phyloP scores from a whole-genome alignment of 2,113 vertebrate genomes.

The Tapirus terrestris region DNA sequence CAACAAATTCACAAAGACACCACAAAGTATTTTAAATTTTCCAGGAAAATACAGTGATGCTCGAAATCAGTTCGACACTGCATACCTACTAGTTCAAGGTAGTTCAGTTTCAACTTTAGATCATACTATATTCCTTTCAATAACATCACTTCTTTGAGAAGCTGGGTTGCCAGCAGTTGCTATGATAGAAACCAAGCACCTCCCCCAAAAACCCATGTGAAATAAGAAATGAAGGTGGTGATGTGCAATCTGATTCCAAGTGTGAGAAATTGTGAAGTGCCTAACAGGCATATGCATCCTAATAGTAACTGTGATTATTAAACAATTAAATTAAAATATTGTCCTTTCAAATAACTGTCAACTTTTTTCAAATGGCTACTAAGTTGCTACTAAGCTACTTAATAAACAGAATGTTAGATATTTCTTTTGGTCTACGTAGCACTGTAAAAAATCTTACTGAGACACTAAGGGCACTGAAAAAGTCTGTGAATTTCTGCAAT shows the following conservation, averaged over 20 bases:
- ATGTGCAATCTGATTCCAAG: background rate
- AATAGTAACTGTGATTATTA: background rate
- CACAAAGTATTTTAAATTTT: background rate
- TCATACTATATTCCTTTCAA: background rate
- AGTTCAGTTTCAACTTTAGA: conserved; percentile 8
- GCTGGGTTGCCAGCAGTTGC: background rate
- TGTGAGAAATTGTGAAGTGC: background rate
- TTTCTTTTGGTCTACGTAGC: background rate
- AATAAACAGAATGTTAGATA: background rate
- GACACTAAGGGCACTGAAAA: background rate
- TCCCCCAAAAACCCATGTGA: background rate
- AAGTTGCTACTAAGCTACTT: background rate
- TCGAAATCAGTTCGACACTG: background rate
- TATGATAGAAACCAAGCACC: background rate
- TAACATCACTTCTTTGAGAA: conserved; percentile 11
- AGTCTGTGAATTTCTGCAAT: background rate
- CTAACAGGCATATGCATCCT: background rate
- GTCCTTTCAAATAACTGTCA: background rate
- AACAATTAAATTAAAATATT: background rate
- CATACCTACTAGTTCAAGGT: background rate
- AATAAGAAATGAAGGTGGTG: background rate
- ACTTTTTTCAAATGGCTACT: background rate
- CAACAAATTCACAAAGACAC: background rate
- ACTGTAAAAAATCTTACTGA: conserved; percentile 19
- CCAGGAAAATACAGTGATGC: background rate